These are phyloP conservation scores for Sceloporus tristichus DNA, from an alignment of 2,113 vertebrate genomes.

Conservation along the genomic window DNA sequence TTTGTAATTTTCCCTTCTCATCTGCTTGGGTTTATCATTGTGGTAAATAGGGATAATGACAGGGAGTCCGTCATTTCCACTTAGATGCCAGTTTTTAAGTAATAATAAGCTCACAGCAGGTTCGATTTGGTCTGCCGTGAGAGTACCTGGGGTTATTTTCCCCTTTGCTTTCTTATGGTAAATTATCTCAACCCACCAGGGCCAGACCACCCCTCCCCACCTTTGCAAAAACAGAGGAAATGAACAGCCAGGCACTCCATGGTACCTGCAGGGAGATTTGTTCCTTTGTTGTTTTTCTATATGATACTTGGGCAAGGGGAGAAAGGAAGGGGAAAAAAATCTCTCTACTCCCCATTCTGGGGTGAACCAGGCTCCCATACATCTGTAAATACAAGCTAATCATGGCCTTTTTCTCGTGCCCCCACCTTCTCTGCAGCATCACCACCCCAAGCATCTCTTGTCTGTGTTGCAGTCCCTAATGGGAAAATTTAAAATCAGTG, in stretches of 20 bases:
- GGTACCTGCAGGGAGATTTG: slow-evolving; percentile 46
- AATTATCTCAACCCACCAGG: slow-evolving; percentile 71
- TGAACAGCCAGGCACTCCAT: slow-evolving; percentile 37
- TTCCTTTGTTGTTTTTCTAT: slow-evolving; percentile 65
- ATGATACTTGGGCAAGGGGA: slow-evolving; percentile 27
- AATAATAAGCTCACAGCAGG: slow-evolving; percentile 75
- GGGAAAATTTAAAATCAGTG: slow-evolving; percentile 77
- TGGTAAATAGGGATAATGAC: slow-evolving; percentile 80
- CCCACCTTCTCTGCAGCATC: slow-evolving; percentile 12
- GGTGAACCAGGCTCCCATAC: slow-evolving; percentile 60
- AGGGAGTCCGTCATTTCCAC: slow-evolving; percentile 74
- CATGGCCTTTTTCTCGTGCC: slow-evolving; percentile 45
- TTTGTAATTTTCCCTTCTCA: slow-evolving; percentile 80
- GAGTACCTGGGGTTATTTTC: slow-evolving; percentile 73
- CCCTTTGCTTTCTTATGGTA: slow-evolving; percentile 69
- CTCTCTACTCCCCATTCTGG: slow-evolving; percentile 22
- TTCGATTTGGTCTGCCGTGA: slow-evolving; percentile 66
- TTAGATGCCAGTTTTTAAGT: slow-evolving; percentile 80
- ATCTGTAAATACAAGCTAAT: slow-evolving; percentile 56
- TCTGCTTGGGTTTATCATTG: slow-evolving; percentile 78
- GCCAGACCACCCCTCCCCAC: slow-evolving; percentile 44
- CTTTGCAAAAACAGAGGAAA: slow-evolving; percentile 61
- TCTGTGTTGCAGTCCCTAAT: slow-evolving; percentile 68
- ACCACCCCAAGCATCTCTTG: slow-evolving; percentile 50
- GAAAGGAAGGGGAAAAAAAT: slow-evolving; percentile 46